Percentiles rank a stretch among this genome's conserved stretches.
phyloP scores from a whole-genome alignment of 1,140 invertebrate genomes.

The Heliconius melpomene region DNA sequence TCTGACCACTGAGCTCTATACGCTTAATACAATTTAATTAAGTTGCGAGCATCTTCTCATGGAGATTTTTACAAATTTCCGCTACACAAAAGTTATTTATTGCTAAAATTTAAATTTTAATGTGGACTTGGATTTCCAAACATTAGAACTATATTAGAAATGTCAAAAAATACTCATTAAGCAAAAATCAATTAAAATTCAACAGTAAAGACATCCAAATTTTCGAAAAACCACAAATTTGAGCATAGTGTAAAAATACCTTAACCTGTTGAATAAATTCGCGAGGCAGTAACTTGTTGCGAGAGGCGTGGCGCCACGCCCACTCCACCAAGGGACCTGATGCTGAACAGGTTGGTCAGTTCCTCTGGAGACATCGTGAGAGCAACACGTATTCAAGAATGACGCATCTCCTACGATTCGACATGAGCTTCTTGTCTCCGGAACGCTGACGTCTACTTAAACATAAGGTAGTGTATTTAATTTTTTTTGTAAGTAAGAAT shows the following conservation, averaged over 20 bases:
- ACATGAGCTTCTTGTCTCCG: conserved; percentile 75
- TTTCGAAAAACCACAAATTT: not conserved
- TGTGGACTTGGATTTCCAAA: too few species aligned
- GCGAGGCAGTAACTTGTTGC: conserved; percentile 54
- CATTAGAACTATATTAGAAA: too few species aligned
- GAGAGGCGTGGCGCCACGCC: conserved; percentile 54
- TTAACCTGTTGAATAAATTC: conserved; percentile 12
- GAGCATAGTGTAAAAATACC: not conserved
- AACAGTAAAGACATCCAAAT: not conserved
- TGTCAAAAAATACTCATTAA: too few species aligned
- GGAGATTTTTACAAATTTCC: too few species aligned
- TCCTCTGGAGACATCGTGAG: conserved; percentile 37
- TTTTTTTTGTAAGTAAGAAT: not conserved
- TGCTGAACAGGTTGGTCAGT: conserved; percentile 33
- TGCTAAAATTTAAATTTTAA: too few species aligned
- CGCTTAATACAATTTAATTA: too few species aligned
- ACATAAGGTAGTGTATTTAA: conserved; percentile 59
- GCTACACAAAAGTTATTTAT: too few species aligned
- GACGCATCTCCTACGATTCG: conserved; percentile 72
- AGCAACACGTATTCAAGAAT: conserved; percentile 47
- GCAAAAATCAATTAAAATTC: too few species aligned
- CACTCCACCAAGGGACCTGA: conserved; percentile 26
- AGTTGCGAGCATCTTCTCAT: too few species aligned
- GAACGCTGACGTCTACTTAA: conserved; percentile 80
- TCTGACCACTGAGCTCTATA: too few species aligned